Evolutionary conservation across 2,797 vertebrate genomes (phyloP).

Genomic region (Florisuga fusca): DNA sequence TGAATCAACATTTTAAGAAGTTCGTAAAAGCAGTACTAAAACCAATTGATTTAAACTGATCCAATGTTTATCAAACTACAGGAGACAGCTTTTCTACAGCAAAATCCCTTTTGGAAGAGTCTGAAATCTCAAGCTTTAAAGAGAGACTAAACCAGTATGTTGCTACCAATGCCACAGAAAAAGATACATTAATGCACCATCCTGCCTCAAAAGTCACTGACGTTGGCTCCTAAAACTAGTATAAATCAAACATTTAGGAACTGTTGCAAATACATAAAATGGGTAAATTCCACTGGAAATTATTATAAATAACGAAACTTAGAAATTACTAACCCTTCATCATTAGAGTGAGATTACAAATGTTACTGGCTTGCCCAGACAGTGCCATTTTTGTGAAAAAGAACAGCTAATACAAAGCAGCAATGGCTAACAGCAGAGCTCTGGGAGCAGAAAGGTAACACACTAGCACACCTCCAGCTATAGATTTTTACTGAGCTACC

Average conservation of each 20-base stretch:
- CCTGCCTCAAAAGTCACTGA: neutral
- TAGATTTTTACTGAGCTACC: neutral
- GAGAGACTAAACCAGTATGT: neutral
- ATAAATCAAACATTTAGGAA: neutral
- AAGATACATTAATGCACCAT: neutral
- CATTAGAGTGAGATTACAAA: neutral
- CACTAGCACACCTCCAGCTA: neutral
- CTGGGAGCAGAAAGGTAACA: neutral
- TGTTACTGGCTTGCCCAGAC: neutral
- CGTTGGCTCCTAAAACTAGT: neutral
- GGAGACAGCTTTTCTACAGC: neutral
- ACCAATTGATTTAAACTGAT: neutral
- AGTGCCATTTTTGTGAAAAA: neutral
- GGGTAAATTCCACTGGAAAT: neutral
- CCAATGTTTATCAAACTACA: neutral
- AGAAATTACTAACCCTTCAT: neutral
- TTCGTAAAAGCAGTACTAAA: constrained; percentile 17
- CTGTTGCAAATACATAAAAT: neutral
- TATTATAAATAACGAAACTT: neutral
- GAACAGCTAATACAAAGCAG: neutral
- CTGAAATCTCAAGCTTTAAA: neutral
- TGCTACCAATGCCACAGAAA: neutral
- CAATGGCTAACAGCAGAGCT: neutral
- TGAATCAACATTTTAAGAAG: constrained; percentile 35
- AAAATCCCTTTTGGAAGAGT: neutral